Evolutionary conservation across 1,140 invertebrate genomes (phyloP), one percentile per base, ranked within the genome.

Genomic region (Mactra quadrangularis): DNA sequence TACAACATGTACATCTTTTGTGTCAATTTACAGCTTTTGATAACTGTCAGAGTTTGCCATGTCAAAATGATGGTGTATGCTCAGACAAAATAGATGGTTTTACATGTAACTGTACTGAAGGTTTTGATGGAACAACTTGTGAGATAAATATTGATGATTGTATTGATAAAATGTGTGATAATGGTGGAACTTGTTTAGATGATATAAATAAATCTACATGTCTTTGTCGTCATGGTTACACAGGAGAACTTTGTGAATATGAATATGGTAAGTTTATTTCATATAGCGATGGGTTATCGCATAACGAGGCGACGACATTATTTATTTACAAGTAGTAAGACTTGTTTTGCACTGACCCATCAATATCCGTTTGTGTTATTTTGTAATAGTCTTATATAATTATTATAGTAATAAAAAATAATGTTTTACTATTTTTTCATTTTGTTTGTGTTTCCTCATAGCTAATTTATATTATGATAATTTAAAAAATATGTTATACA

Each of bases 181-280:
- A 68, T 45, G 27, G 33, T 27, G 64, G n/a, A 25, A 68, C 64
- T 17, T 68, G 64, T 31, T 19, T 50, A n/a, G 64, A 68, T 29
- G 64, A 1, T 13, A 2, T 68, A 1, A 25, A 50, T 13, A 3
- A 2, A 15, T 68, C 47, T 45, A 31, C 45, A 7, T 68, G 64
- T 22, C 6, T 1, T 0, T 68, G 64, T 27, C 9, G 22, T 0
- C 25, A 50, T 2, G 25, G 25, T 13, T 68, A 25, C 25, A 68
- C 38, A 1, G 64, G 64, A 25, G 64, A 52, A 13, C 31, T 50
- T 3, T 68, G 64, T 33, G 22, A 68, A 25, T 19, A 47, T 0
- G 0, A 17, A 4, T 11, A 47, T 3, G 64, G 64, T 68, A 50
- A 2, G n/a, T n/a, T n/a, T n/a, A n/a, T n/a, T n/a, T n/a, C n/a